phyloP scores from a whole-genome alignment of 2,113 vertebrate species.

The Embiotoca jacksoni region DNA sequence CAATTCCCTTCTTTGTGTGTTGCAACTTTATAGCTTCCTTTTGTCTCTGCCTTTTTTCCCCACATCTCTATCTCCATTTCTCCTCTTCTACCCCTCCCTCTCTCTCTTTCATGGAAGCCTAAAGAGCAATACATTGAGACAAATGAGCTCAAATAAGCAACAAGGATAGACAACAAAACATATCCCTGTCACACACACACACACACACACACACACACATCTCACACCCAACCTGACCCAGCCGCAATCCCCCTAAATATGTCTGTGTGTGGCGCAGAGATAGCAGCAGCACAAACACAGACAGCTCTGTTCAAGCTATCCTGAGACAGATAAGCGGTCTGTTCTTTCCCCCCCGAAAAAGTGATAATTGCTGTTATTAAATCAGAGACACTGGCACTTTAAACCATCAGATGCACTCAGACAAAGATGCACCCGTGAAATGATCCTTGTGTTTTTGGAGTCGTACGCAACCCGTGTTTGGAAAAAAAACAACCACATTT shows the following conservation, averaged over 20 bases:
- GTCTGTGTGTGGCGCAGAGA: constrained; percentile 36
- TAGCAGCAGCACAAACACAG: constrained; percentile 42
- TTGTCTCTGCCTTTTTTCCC: constrained; percentile 15
- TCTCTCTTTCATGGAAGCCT: constrained; percentile 12
- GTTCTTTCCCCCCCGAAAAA: background rate
- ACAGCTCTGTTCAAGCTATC: constrained; percentile 38
- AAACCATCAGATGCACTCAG: constrained; percentile 26
- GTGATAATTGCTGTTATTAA: constrained; percentile 62
- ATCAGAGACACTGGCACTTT: constrained; percentile 55
- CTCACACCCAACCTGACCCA: background rate
- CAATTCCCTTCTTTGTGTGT: constrained; percentile 14
- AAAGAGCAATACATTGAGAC: constrained; percentile 36
- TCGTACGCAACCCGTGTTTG: background rate
- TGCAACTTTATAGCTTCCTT: constrained; percentile 15
- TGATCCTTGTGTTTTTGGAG: background rate
- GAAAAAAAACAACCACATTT: background rate
- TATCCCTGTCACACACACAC: constrained; percentile 16
- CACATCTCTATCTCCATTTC: constrained; percentile 2
- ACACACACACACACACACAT: background rate
- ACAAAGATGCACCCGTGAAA: constrained; percentile 13
- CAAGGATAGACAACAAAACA: constrained; percentile 16
- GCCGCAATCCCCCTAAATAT: background rate
- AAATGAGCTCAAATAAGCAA: constrained; percentile 25
- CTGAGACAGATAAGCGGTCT: constrained; percentile 38
- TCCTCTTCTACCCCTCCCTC: background rate